Evolutionary conservation across 2,797 vertebrate species (phyloP), one percentile per base, ranked within the genome.

Genomic region (Chromobotia macracanthus): DNA sequence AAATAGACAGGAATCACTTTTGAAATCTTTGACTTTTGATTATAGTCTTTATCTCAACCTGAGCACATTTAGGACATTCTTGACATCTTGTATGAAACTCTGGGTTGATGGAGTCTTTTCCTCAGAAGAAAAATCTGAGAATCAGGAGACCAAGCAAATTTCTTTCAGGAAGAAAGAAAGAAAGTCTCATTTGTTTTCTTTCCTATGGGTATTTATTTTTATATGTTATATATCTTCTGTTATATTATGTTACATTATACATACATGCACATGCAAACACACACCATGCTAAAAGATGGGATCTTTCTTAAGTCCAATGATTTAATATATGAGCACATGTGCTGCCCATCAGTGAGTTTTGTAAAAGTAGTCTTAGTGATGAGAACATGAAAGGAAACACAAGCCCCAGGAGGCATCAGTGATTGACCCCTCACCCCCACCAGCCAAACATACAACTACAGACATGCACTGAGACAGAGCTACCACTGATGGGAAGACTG

Each of bases 361-460:
- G 51, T 41, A 41, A 67, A 28, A 60, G 28, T 31, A 15, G 25
- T 89, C 85, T 86, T 84, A 70, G 86, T 86, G 87, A 88, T 89
- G 87, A 88, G 89, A 86, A 89, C 85, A 89, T 86, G 84, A 91
- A 90, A 88, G 86, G 55, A 15, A 19, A 55, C 21, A 21, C 25
- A 61, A 72, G 75, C 55, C 71, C 74, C 83, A 60, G 72, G 48
- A 74, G 21, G 55, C 60, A 70, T 23, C 48, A 72, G 65, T 31
- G 58, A 64, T 71, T 74, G 63, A 74, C 53, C 51, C 64, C 10
- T 69, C 55, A 38, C 72, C 44, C 79, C 46, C 21, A n/a, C 53
- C 55, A 41, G 31, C 71, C 55, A 61, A 73, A 80, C 70, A 80
- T 10, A 56, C 38, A 66, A 80, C 35, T 25, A 51, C 21, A 61